Conservation (phyloP, 2,888 invertebrate species). For the Phymatocera aterrima region DNA sequence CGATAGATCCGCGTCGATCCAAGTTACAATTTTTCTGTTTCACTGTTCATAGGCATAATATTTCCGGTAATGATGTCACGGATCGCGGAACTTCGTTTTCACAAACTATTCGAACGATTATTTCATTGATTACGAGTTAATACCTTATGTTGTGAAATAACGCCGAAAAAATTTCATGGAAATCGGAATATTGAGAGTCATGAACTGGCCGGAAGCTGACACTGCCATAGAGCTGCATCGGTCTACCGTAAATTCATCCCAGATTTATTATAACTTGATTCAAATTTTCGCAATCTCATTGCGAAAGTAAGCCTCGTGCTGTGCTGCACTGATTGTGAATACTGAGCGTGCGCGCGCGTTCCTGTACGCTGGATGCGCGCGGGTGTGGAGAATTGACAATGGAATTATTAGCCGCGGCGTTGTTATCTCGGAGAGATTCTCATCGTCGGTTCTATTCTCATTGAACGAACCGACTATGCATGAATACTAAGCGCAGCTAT, state of each 20-base stretch:
- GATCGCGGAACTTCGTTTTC: neutral
- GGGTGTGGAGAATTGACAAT: conserved; percentile 34
- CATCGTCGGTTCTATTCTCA: neutral
- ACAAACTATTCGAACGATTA: neutral
- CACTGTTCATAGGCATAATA: neutral
- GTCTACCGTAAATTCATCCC: conserved; percentile 13
- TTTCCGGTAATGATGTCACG: neutral
- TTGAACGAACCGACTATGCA: neutral
- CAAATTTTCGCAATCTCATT: conserved; percentile 39
- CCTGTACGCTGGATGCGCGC: conserved; percentile 16
- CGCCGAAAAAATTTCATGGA: neutral
- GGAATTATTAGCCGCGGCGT: neutral
- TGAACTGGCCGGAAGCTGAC: neutral
- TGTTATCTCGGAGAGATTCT: neutral
- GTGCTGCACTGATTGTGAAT: conserved; percentile 24
- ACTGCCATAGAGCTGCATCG: neutral
- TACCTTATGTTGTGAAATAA: neutral
- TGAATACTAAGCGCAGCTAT: neutral
- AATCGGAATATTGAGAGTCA: conserved; percentile 13
- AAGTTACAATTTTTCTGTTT: too few species aligned
- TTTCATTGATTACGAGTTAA: neutral
- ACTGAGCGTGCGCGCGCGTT: neutral
- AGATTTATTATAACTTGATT: conserved; percentile 39
- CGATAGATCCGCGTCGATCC: neutral
- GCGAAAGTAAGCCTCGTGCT: conserved; percentile 16